A percentile compares a stretch with the other conserved stretches of the same genome.
Evolutionary conservation across 2,888 invertebrate genomes (phyloP).

Genomic region (Neelides folsomi): DNA sequence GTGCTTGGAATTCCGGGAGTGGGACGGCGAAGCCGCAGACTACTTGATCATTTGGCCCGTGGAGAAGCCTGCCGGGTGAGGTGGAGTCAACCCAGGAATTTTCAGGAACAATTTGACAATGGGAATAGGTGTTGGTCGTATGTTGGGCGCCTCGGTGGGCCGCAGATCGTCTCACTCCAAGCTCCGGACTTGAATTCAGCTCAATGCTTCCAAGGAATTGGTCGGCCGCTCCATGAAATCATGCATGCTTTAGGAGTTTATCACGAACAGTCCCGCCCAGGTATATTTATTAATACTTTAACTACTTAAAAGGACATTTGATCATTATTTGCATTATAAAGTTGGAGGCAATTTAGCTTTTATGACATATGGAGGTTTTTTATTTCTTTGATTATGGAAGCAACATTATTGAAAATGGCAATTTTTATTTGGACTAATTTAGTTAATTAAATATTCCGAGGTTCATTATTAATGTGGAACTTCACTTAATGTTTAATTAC

Average conservation of each 20-base stretch:
- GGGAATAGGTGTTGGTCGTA: constrained; percentile 56
- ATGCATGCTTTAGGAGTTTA: constrained; percentile 70
- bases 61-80: constrained; percentile 46
- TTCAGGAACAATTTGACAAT: not conserved
- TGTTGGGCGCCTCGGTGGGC: constrained; percentile 58
- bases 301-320: no score
- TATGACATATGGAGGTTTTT: no score
- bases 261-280: constrained; percentile 64
- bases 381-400: no score
- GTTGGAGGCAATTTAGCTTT: no score
- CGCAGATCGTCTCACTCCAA: constrained; percentile 57
- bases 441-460: no score
- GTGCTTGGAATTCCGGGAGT: constrained; percentile 51
- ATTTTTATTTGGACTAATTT: no score
- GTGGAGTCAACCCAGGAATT: not conserved
- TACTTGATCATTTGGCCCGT: constrained; percentile 53
- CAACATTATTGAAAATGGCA: no score
- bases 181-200: constrained; percentile 48
- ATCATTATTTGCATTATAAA: no score
- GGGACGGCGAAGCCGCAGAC: constrained; percentile 50
- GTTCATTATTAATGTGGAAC: not conserved
- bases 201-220: constrained; percentile 53
- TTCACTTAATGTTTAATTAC: not conserved
- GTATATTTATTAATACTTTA: constrained; percentile 37
- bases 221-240: constrained; percentile 64